Base-by-base conservation (phyloP, 2,113 vertebrate species). In the Plectropomus leopardus region DNA sequence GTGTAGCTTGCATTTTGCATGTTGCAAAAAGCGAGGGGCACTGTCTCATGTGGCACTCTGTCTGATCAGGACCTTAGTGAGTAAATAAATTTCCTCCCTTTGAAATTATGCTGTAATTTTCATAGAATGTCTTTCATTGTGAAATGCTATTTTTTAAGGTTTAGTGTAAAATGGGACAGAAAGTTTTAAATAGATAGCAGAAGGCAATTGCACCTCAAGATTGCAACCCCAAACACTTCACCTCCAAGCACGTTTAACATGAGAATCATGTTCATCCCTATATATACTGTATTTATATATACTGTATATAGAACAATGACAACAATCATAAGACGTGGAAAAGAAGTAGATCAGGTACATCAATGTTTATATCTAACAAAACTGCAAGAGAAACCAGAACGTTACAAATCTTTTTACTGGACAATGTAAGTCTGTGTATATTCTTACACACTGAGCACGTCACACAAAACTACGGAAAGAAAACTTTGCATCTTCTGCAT, bases 81-180 rank as follows among this genome's bases (percentile, higher is more conserved):
- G 36, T 10, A 40, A 10, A 40, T 40, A 40, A 40, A 10, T 40
- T 40, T 40, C 14, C 15, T 8, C 5, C 47, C 44, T 16, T 55
- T 55, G 13, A 36, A 54, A 53, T 21, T 5, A 11, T 59, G 5
- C 10, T 55, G 21, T 44, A 34, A 50, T 82, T 26, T 67, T 50
- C 24, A 23, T 51, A 17, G 60, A 67, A 80, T 76, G 47, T 78
- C 15, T 71, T 77, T 48, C 75, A 60, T 59, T 65, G 32, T 69
- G 28, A 55, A 61, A 19, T 2, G 78, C 4, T 60, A 30, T 74
- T 55, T 71, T 66, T 70, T 24, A 54, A 68, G 28, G 16, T 19
- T 73, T 63, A 72, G 44, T 34, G 44, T 57, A 6, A 63, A 24
- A 42, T 13, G 61, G 23, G 68, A 58, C 23, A 9, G 34, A 54